phyloP scores from a whole-genome alignment of 2,888 invertebrate species.

The Polymixis flavicincta region DNA sequence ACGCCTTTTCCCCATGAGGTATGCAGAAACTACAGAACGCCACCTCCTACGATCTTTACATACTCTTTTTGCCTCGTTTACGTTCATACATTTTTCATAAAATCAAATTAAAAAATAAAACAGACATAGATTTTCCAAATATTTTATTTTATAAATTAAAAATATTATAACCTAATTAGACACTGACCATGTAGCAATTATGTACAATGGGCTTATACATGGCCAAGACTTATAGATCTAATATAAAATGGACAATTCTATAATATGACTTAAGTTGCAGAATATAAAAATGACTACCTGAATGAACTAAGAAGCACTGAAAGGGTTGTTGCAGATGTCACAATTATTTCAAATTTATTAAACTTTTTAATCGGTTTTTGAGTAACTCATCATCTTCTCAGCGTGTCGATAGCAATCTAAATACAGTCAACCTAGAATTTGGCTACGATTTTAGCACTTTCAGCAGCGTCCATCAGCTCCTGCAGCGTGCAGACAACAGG shows the following conservation, averaged over 20 bases:
- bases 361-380: not conserved
- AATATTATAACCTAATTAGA: slow-evolving; percentile 59
- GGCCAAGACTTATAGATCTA: slow-evolving; percentile 49
- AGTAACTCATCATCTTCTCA: not conserved
- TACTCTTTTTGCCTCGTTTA: too few relatives aligned
- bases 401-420: too few relatives aligned
- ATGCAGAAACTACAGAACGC: too few relatives aligned
- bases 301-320: slow-evolving; percentile 19
- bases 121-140: slow-evolving; percentile 35
- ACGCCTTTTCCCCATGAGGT: too few relatives aligned
- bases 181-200: slow-evolving; percentile 60
- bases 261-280: slow-evolving; percentile 26
- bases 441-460: too few relatives aligned
- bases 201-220: slow-evolving; percentile 62
- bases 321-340: not conserved
- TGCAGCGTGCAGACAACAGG: too few relatives aligned
- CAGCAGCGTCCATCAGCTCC: too few relatives aligned
- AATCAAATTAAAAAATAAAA: slow-evolving; percentile 33
- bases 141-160: slow-evolving; percentile 62
- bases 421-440: too few relatives aligned
- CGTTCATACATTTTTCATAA: too few relatives aligned
- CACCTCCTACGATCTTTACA: too few relatives aligned
- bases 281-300: slow-evolving; percentile 30
- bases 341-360: not conserved
- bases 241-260: slow-evolving; percentile 54